A percentile compares a stretch with the other conserved stretches of the same genome.
Conservation (phyloP, 2,113 vertebrate species). For the Tauraco erythrolophus region DNA sequence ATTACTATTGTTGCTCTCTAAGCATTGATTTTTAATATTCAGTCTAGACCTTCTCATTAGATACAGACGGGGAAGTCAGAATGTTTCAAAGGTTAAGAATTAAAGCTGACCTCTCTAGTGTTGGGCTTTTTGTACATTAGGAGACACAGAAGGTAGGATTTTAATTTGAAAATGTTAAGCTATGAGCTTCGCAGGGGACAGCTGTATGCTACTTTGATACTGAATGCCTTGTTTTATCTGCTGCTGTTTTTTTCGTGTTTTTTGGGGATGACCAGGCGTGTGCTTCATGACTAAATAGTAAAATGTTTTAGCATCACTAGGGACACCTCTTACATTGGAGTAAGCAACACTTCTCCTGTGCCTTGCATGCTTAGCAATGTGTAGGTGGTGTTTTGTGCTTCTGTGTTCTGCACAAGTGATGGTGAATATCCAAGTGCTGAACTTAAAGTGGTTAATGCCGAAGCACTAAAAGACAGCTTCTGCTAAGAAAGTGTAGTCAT, state of each 20-base stretch:
- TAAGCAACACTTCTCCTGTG: not conserved
- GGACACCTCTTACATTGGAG: not conserved
- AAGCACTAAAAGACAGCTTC: not conserved
- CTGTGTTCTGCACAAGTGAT: not conserved
- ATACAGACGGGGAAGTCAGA: not conserved
- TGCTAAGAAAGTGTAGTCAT: not conserved
- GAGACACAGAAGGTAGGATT: not conserved
- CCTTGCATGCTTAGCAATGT: not conserved
- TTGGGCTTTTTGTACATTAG: not conserved
- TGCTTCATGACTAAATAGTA: not conserved
- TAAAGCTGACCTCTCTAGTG: not conserved
- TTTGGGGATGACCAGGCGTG: not conserved
- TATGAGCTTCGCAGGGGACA: not conserved
- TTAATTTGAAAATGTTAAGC: not conserved
- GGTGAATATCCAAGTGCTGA: not conserved
- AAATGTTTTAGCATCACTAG: not conserved
- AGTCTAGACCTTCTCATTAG: not conserved
- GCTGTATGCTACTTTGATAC: not conserved
- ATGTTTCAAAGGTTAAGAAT: not conserved
- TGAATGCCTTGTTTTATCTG: not conserved
- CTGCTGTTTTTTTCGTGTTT: not conserved
- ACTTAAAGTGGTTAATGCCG: not conserved
- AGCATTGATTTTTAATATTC: not conserved
- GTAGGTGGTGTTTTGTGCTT: not conserved
- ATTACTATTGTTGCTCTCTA: not conserved